Evolutionary conservation across 2,113 vertebrate species (phyloP).

Genomic region (Etheostoma spectabile): DNA sequence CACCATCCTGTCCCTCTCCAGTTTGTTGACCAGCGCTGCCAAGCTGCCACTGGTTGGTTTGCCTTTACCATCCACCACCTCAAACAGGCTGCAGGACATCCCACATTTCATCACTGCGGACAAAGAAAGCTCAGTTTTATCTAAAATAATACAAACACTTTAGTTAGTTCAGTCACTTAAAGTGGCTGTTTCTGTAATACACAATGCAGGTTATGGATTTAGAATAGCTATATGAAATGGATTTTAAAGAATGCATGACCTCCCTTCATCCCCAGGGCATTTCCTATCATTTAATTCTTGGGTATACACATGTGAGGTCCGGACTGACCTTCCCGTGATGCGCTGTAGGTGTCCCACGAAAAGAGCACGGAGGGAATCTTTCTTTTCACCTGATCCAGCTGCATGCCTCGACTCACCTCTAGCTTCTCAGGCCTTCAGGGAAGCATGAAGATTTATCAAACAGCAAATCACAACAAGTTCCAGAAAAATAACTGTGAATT

Average conservation of each 20-base stretch:
- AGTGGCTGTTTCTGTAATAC: not conserved
- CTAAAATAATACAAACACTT: not conserved
- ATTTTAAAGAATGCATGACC: not conserved
- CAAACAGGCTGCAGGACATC: slow-evolving; percentile 93
- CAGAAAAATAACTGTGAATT: not conserved
- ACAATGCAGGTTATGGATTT: not conserved
- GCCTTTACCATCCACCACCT: slow-evolving; percentile 90
- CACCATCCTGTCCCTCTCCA: slow-evolving; percentile 95
- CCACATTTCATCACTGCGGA: slow-evolving; percentile 88
- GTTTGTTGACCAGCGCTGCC: slow-evolving; percentile 89
- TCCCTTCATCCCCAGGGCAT: not conserved
- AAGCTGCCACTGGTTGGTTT: slow-evolving; percentile 90
- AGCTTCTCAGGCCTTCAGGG: slow-evolving; percentile 90
- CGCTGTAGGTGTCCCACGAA: slow-evolving; percentile 89
- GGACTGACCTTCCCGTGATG: slow-evolving; percentile 89
- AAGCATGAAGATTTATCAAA: not conserved
- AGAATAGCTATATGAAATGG: not conserved
- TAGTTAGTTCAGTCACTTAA: no score
- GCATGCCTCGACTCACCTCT: slow-evolving; percentile 89
- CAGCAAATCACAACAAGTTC: not conserved
- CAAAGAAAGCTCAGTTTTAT: slow-evolving; percentile 9
- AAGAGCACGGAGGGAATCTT: slow-evolving; percentile 88
- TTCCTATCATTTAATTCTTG: not conserved
- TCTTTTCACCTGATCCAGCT: slow-evolving; percentile 91
- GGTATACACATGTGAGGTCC: not conserved